Base-by-base conservation (phyloP, 2,888 invertebrate genomes). In the Mesorhabditis sp. region DNA sequence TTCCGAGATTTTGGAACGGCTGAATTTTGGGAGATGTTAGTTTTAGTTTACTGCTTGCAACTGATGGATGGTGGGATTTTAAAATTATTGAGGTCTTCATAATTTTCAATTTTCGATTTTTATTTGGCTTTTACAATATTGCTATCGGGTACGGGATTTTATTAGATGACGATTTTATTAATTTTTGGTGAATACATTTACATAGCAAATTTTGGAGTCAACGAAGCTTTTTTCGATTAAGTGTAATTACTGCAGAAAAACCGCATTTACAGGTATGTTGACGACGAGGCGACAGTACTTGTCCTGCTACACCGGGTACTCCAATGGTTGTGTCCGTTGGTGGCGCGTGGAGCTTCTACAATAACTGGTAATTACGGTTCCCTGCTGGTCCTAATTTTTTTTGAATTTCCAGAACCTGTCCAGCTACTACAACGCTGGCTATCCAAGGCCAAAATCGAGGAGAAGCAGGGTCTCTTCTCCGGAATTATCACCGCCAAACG, bases 241-340 rank as follows among this genome's bases (percentile, higher is more conserved):
- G n/a, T 69, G 43, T 43, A 10, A 15, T 73, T 69, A 42, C 45
- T 7, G 6, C 41, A 15, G n/a, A 65, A 41, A 7, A 15, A 28
- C 28, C 28, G 28, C 28, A 28, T 28, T 28, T 69, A 41, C 63
- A 78, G 80, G 63, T 76, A 81, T 71, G 67, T 81, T 6, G 58
- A 66, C 4, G 65, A 68, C 61, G 83, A 83, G 70, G 66, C 78
- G 3, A 74, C 76, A 6, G 77, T 83, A 63, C 62, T 81, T 10
- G 69, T 75, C 7, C 74, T 81, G 4, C 70, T 82, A 45, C 76
- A 71, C 13, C 71, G 75, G 43, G 68, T 74, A 5, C 64, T 76
- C 62, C 71, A 71, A 10, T 78, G 78, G 78, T 66, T 72, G 28
- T 28, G 28, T 28, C 28, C 28, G 28, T 28, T 28, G 28, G 28